phyloP scores from a whole-genome alignment of 2,113 vertebrate species.

The Caranx ignobilis region DNA sequence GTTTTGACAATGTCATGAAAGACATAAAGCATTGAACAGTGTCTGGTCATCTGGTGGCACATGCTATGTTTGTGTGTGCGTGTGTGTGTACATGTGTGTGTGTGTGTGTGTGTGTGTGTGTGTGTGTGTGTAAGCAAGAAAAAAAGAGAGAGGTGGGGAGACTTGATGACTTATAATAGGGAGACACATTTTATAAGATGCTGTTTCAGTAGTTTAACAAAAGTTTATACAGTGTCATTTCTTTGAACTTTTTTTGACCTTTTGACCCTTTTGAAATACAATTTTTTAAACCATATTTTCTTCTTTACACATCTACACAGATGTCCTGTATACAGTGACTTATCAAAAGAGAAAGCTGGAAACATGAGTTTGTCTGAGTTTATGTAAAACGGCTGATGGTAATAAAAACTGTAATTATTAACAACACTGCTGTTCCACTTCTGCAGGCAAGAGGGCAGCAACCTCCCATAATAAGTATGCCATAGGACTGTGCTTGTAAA shows the following conservation, averaged over 20 bases:
- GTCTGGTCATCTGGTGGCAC: conserved; percentile 29
- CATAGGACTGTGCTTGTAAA: not conserved
- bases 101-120: not conserved
- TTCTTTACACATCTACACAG: not conserved
- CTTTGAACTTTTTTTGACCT: too few relatives aligned
- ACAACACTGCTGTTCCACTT: conserved; percentile 50
- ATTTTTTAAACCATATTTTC: not conserved
- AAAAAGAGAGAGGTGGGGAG: too few relatives aligned
- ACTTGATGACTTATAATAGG: too few relatives aligned
- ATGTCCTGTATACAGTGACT: not conserved
- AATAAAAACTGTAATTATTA: not conserved
- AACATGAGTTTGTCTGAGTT: not conserved
- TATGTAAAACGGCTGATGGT: not conserved
- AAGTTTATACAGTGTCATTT: too few relatives aligned
- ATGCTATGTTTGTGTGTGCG: conserved; percentile 15
- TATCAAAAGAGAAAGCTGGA: not conserved
- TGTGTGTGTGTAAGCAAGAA: too few relatives aligned
- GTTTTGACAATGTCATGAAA: conserved; percentile 43
- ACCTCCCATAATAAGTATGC: conserved; percentile 1
- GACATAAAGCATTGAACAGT: not conserved
- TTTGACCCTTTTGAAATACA: too few relatives aligned
- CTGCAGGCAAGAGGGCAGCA: conserved; percentile 69
- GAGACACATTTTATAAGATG: too few relatives aligned
- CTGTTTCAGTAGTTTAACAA: too few relatives aligned
- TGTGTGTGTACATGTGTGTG: conserved; percentile 24